Evolutionary conservation across 2,888 invertebrate genomes (phyloP), one percentile per base, ranked within the genome.

Genomic region (Noctua pronuba): DNA sequence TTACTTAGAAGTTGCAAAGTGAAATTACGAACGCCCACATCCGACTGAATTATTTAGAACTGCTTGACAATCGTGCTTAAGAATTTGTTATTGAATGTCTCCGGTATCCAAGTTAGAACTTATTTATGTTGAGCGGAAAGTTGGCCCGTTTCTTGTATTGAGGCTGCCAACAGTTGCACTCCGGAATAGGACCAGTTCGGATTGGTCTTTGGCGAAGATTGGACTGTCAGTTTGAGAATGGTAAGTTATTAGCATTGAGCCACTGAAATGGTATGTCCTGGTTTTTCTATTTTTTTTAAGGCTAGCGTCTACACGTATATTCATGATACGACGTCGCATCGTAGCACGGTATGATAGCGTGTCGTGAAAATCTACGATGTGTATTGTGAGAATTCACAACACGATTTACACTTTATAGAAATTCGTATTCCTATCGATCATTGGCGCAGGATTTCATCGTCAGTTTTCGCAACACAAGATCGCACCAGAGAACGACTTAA

Each of bases 41-140:
- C 77, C 73, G 90, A 85, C 90, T 87, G 86, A 88, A 89, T 90
- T 92, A 93, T 93, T 89, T 92, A 91, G 91, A 83, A 83, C 85
- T 82, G 83, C 89, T 90, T 93, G 94, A 94, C 93, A 94, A 94
- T 94, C 93, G 93, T 91, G 92, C 92, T 91, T 92, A 88, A 86
- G 92, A 92, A 93, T 93, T 93, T 90, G 91, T 92, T 92, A 93
- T 92, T 92, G 92, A 91, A 91, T 89, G 86, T 85, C 84, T 88
- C 83, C 84, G 75, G 88, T 89, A 86, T 88, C 87, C 86, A 83
- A 85, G 76, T 86, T 76, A 7, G 79, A 65, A 60, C 72, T 83
- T 88, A 82, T 87, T 89, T 88, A 87, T 88, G 87, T 82, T 77
- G 64, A 67, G 73, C 82, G 80, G 84, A 86, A 86, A 84, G 83